Evolutionary conservation across 2,113 vertebrate species (phyloP), one percentile per base, ranked within the genome.

Genomic region (Pipra filicauda): DNA sequence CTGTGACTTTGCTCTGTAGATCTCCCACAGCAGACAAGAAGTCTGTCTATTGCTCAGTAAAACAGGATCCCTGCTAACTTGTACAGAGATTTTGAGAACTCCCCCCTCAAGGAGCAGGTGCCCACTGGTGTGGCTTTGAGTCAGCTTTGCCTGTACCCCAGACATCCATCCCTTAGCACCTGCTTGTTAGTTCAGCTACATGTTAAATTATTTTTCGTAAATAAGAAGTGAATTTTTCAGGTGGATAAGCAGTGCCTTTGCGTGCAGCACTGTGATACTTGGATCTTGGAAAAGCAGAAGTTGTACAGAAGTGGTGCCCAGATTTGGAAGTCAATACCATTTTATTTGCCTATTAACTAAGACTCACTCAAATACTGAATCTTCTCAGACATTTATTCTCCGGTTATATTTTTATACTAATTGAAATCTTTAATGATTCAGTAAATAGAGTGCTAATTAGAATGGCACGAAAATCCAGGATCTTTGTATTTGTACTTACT

Each of bases 401-500:
- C 85, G 58, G 22, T 76, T 85, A 13, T 86, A 58, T 96, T 94
- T 95, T 95, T 91, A 80, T 97, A 94, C 76, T 96, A 96, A 94
- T 64, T 57, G 72, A 94, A 78, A 39, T 88, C 48, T 70, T 85
- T 92, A 86, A 61, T 95, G 41, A 81, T 85, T 96, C 75, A 58
- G 55, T 85, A 83, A 93, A 61, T 12, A 16, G 82, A 83, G 69
- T 35, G 46, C 11, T 64, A 67, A 81, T 91, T 55, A 80, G 51
- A 80, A 49, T 55, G 77, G 86, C 72, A 89, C 33, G n/a, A 73
- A 88, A 76, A 43, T 43, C 74, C 75, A 73, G 37, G 52, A 72
- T 95, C 91, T 96, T 94, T 28, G 52, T 87, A 46, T 80, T 86
- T 97, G 87, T 97, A 96, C 71, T 97, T 95, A 95, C 83, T 98